Conservation (phyloP, 2,888 invertebrate genomes). For the Yponomeuta sedellus region DNA sequence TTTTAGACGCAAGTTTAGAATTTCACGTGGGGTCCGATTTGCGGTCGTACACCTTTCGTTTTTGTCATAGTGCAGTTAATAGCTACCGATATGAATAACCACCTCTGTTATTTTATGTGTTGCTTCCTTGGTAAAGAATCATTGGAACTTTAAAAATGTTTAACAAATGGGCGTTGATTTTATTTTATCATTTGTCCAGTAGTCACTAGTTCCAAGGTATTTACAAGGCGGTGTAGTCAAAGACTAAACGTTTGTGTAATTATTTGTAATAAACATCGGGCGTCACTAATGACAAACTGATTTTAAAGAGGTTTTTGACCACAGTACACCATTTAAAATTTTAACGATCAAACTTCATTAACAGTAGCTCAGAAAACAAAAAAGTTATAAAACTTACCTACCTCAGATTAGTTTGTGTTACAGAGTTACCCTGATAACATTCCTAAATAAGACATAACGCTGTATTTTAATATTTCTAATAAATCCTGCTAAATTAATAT, state of each 20-base stretch:
- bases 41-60: neutral
- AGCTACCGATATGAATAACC: too few species aligned
- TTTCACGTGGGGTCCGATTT: neutral
- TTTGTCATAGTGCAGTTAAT: neutral
- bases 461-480: constrained; percentile 60
- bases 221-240: constrained; percentile 4
- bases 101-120: too few species aligned
- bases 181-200: neutral
- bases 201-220: neutral
- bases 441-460: neutral
- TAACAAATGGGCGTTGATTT: neutral
- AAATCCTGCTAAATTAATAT: constrained; percentile 68
- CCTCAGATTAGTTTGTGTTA: too few species aligned
- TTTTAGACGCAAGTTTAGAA: neutral
- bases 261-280: constrained; percentile 7
- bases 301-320: neutral
- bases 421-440: neutral
- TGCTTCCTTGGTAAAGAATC: too few species aligned
- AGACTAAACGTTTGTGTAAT: constrained; percentile 5
- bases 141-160: too few species aligned
- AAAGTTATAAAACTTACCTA: too few species aligned
- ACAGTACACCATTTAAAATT: neutral
- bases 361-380: too few species aligned
- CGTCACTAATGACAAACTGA: constrained; percentile 6
- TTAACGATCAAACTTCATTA: too few species aligned